A percentile compares a stretch with the other conserved stretches of the same genome.
Evolutionary conservation across 2,888 invertebrate genomes (phyloP).

Genomic region (Eupsilia transversa): DNA sequence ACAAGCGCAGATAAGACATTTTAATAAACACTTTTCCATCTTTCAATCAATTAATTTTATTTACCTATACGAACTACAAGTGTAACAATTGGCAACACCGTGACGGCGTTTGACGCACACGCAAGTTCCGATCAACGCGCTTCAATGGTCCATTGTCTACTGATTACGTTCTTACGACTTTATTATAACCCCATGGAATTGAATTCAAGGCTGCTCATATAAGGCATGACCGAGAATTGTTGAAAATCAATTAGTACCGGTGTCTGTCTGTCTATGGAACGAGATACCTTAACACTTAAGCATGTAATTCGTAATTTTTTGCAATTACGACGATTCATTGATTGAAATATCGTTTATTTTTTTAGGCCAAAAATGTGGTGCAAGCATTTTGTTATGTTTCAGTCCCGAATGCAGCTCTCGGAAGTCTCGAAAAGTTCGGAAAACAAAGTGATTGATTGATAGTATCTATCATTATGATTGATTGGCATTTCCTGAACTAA

Average conservation of each 20-base stretch:
- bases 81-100: slow-evolving; percentile 38
- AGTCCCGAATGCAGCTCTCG: slow-evolving; percentile 41
- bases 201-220: slow-evolving; percentile 54
- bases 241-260: slow-evolving; percentile 37
- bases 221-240: slow-evolving; percentile 36
- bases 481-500: slow-evolving; percentile 50
- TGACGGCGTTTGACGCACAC: slow-evolving; percentile 69
- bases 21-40: not conserved
- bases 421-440: slow-evolving; percentile 25
- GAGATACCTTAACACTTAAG: not conserved
- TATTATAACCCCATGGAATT: slow-evolving; percentile 56
- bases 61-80: not conserved
- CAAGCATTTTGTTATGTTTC: slow-evolving; percentile 24
- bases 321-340: slow-evolving; percentile 6
- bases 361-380: slow-evolving; percentile 9
- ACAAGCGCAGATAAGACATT: not conserved
- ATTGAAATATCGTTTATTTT: not conserved
- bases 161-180: slow-evolving; percentile 55
- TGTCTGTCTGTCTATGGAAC: slow-evolving; percentile 5
- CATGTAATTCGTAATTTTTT: not conserved
- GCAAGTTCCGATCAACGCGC: slow-evolving; percentile 59
- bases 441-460: slow-evolving; percentile 45
- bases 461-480: slow-evolving; percentile 47
- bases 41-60: slow-evolving; percentile 9
- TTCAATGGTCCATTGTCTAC: slow-evolving; percentile 74